phyloP scores from a whole-genome alignment of 2,113 vertebrate genomes.

The Silurus glanis region DNA sequence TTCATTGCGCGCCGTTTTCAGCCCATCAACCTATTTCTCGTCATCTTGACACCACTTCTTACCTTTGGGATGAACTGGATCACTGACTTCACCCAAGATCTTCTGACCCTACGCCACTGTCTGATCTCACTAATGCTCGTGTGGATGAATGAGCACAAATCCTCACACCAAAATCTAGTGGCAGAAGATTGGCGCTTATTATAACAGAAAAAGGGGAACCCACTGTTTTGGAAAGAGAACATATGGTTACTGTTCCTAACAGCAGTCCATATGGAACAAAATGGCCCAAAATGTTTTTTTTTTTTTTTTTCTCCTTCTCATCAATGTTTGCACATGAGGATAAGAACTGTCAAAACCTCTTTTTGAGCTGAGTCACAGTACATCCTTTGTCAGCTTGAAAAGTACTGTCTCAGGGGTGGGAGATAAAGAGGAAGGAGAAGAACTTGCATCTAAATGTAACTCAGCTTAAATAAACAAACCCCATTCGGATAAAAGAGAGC shows the following conservation, averaged over 20 bases:
- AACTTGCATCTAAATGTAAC: not conserved
- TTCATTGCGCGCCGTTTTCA: no score
- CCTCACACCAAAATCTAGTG: not conserved
- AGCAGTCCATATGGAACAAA: not conserved
- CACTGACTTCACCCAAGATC: not conserved
- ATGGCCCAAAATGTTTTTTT: not conserved
- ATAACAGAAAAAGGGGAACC: not conserved
- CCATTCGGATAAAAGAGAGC: not conserved
- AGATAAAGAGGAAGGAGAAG: not conserved
- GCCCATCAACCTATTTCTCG: no score
- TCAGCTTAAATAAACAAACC: conserved; percentile 9
- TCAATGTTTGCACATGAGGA: not conserved
- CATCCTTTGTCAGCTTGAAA: not conserved
- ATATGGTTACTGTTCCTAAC: not conserved
- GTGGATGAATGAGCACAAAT: not conserved
- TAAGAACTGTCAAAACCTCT: not conserved
- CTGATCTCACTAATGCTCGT: not conserved
- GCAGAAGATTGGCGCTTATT: not conserved
- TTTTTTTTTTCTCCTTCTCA: not conserved
- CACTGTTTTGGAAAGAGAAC: not conserved
- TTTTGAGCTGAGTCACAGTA: conserved; percentile 9
- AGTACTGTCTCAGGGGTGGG: not conserved
- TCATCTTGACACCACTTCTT: not conserved
- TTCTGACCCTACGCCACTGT: not conserved
- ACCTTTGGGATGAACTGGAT: not conserved